Conservation (phyloP, 2,797 vertebrate species). For the Perdix hodgsoniae region DNA sequence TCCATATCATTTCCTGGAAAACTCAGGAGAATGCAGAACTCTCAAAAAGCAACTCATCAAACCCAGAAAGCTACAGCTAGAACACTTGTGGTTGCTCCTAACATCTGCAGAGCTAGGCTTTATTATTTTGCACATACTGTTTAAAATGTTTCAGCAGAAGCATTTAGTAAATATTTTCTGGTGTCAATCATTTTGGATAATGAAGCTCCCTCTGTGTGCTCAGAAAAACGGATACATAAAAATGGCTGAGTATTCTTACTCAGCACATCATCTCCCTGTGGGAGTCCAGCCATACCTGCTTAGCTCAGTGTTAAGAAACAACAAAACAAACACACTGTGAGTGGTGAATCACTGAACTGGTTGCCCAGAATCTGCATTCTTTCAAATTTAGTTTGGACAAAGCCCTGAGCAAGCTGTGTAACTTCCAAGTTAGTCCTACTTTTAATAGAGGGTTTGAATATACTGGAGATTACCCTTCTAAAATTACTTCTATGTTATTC, state of each 20-base stretch:
- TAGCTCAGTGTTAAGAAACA: background rate
- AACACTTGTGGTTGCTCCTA: background rate
- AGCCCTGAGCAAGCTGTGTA: background rate
- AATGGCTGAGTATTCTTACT: background rate
- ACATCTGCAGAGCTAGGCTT: background rate
- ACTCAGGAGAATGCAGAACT: background rate
- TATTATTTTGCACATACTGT: background rate
- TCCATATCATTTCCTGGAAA: background rate
- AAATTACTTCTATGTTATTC: background rate
- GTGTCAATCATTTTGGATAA: conserved; percentile 5
- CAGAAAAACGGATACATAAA: background rate
- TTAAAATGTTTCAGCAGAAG: background rate
- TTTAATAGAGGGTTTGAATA: background rate
- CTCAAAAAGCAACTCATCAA: background rate
- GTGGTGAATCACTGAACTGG: background rate
- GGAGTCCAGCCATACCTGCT: background rate
- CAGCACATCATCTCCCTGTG: background rate
- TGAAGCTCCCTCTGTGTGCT: background rate
- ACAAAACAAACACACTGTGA: background rate
- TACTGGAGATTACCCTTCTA: background rate
- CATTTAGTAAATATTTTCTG: background rate
- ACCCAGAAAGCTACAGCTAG: background rate
- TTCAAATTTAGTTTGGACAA: background rate
- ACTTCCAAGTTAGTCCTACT: background rate
- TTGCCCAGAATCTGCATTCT: background rate